A percentile compares a stretch with the other conserved stretches of the same genome.
Conservation (phyloP, 2,888 invertebrate species). For the Ditula angustiorana region DNA sequence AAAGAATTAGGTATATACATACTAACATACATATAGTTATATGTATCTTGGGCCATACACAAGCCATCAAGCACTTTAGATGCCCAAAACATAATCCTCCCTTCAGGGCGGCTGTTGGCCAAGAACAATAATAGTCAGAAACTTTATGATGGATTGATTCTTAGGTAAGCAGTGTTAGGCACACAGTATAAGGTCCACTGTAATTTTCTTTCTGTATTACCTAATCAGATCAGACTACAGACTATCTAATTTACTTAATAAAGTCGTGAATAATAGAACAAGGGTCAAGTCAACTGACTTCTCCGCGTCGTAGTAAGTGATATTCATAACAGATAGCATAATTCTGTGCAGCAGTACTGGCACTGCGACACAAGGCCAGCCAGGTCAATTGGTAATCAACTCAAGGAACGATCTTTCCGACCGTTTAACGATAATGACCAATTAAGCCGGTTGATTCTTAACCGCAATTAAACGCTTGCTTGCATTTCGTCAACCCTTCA, state of each 20-base stretch:
- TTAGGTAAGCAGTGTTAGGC: too few species aligned
- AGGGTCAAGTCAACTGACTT: constrained; percentile 29
- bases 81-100: too few species aligned
- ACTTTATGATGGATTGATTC: too few species aligned
- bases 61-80: too few species aligned
- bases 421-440: constrained; percentile 68
- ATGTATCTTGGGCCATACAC: too few species aligned
- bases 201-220: too few species aligned
- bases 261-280: not conserved
- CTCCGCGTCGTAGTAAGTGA: constrained; percentile 36
- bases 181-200: too few species aligned
- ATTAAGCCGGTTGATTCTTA: constrained; percentile 76
- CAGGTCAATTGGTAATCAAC: constrained; percentile 81
- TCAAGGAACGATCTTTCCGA: constrained; percentile 63
- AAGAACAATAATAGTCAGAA: too few species aligned
- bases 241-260: not conserved
- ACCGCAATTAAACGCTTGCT: constrained; percentile 62
- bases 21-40: too few species aligned
- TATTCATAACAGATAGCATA: constrained; percentile 44
- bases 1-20: too few species aligned
- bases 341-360: constrained; percentile 42
- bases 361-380: constrained; percentile 61
- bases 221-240: not conserved
- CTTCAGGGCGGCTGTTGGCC: too few species aligned
- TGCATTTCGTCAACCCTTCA: constrained; percentile 58